Evolutionary conservation across 2,113 vertebrate genomes (phyloP), one percentile per base, ranked within the genome.

Genomic region (Lates calcarifer): DNA sequence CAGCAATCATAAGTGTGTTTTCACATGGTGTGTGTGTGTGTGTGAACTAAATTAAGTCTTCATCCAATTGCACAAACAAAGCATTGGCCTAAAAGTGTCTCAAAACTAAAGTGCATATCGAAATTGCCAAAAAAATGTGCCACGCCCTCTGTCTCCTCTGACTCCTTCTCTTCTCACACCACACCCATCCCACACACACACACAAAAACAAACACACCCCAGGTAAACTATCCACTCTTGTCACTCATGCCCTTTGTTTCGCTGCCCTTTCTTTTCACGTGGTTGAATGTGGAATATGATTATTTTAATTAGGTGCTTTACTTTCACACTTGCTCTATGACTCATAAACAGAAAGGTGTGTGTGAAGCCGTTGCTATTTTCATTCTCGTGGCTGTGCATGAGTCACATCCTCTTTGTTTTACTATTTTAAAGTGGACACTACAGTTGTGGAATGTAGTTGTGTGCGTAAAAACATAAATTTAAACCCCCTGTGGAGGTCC

Each of bases 341-440:
- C 77, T 84, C 84, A 89, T 56, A 55, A 71, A 82, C 58, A 58
- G 33, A 80, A 79, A 77, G 13, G 49, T 71, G 74, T 65, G 31
- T 39, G 53, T 13, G 35, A 51, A 35, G n/a, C 29, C 12, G 26
- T 67, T n/a, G 39, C 24, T 67, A 74, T 74, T 81, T 83, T 76
- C 43, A 51, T 39, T n/a, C 37, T 62, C 3, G 7, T 66, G 35
- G 43, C 66, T 41, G 13, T 45, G 11, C 33, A 39, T 83, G 86
- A 90, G 57, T 87, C 89, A 92, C 74, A 80, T 89, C 69, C 81
- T 77, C 24, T 85, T 79, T 53, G 49, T 79, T 89, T 75, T 55
- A 68, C 31, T 62, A 51, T 45, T 18, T 85, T 83, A 20, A 77
- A 47, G 73, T 70, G 78, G 63, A 76, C 8, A 1, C 56, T 67